Evolutionary conservation across 2,113 vertebrate species (phyloP), one percentile per base, ranked within the genome.

Genomic region (Ictalurus punctatus): DNA sequence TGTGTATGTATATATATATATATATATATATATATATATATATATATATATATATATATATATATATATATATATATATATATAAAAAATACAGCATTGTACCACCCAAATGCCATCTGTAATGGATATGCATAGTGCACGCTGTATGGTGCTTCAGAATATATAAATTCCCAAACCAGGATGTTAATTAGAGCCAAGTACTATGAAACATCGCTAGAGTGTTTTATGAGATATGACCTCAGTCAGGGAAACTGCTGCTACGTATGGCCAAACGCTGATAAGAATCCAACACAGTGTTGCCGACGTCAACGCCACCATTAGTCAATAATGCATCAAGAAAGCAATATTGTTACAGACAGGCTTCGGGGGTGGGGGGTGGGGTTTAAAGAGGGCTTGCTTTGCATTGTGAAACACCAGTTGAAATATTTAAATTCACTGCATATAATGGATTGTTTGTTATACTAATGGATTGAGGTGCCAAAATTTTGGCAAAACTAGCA

Each of bases 281-380:
- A 94, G 86, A 71, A 73, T 34, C 73, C 82, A 86, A 81, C 48
- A 19, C 80, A 89, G 83, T 83, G 87, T 92, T 61, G 91, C 92
- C 89, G 86, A 87, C 89, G 91, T 93, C 92, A 84, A 91, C 91
- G 73, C 86, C 85, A 90, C 90, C 90, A 94, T 90, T 86, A 58
- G 90, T 74, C 86, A 83, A 88, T 93, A 92, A 61, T 92, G 89
- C 30, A 83, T 89, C 91, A 95, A 94, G 94, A 95, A 96, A 91
- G 84, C 19, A 91, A 91, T 92, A 94, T 94, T 95, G 94, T 95
- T 95, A 89, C 90, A 84, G 88, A 94, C 92, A 95, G 93, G 93
- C 90, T 90, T 91, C 90, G 95, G 54, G n/a, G 37, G 44, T 23
- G 74, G 23, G 25, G 25, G 14, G 25, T 16, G 37, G 54, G 16